Base-by-base conservation (phyloP, 2,888 invertebrate genomes). In the Lymantria dispar region DNA sequence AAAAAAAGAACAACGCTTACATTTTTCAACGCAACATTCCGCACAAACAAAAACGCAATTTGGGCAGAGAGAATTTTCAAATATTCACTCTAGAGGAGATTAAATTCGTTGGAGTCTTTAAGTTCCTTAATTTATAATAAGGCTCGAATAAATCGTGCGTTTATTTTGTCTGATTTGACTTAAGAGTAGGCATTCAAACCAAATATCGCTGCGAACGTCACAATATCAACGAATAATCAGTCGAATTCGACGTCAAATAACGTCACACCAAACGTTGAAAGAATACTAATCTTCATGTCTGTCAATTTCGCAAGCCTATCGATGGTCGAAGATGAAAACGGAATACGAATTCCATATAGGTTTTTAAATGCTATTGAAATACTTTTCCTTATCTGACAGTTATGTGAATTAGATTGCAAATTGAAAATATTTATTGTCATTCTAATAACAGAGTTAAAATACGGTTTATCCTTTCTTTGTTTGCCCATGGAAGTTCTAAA, bases 201-300 rank as follows among this genome's bases (percentile, higher is more conserved):
- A 7, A 38, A 7, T 38, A 7, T 38, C 38, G 7, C 38, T 3
- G 7, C n/a, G 11, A 36, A 38, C 11, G 38, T 38, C 38, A 12
- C 38, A 38, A 40, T 40, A 40, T 42, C 66, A 54, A 48, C 14
- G 60, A 58, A 64, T 67, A 67, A 64, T 67, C 67, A 64, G 60
- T 61, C 14, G 13, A 14, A 8, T 40, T 14, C 12, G 10, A 40
- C 14, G 8, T 40, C 40, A 40, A 40, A 42, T n/a, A 29, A 14
- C 29, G 52, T 52, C 62, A 60, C 68, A 58, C 67, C 62, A 62
- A 67, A 64, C 64, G 67, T 50, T 58, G 56, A 58, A 60, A 62
- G 66, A 67, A 67, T 66, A 66, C 67, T 64, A 67, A 67, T 67
- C 54, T 62, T 54, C 47, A 22, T 57, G 64, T 60, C 67, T 64